These are phyloP conservation scores for Auanema freiburgensis DNA, from an alignment of 2,888 invertebrate genomes.

Conservation along the genomic window DNA sequence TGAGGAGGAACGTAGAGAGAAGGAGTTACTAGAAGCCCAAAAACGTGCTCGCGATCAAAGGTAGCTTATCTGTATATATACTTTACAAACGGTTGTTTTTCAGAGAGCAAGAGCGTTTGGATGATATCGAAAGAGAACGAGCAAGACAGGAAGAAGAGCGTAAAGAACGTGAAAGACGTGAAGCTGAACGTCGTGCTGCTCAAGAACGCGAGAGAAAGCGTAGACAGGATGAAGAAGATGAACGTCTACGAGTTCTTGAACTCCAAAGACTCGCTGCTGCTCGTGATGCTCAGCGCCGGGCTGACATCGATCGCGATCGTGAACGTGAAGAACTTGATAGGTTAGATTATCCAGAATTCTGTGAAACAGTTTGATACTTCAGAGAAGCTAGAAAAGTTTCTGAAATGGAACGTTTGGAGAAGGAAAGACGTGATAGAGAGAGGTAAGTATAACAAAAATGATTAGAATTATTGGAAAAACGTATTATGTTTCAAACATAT, in stretches of 20 bases:
- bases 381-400: slow-evolving; percentile 45
- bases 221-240: slow-evolving; percentile 53
- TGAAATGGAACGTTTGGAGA: slow-evolving; percentile 52
- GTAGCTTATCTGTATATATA: neutral
- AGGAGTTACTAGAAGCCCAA: slow-evolving; percentile 56
- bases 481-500: neutral
- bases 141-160: slow-evolving; percentile 56
- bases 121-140: slow-evolving; percentile 52
- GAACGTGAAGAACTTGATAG: slow-evolving; percentile 52
- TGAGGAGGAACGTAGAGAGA: slow-evolving; percentile 49
- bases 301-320: slow-evolving; percentile 45
- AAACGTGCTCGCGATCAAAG: slow-evolving; percentile 45
- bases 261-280: slow-evolving; percentile 44
- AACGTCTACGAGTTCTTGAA: slow-evolving; percentile 47
- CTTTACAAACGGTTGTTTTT: neutral
- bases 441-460: slow-evolving; percentile 21
- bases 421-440: slow-evolving; percentile 53
- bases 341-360: neutral
- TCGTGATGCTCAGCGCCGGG: slow-evolving; percentile 32
- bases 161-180: slow-evolving; percentile 51
- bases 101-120: slow-evolving; percentile 28
- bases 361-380: neutral
- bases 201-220: slow-evolving; percentile 53
- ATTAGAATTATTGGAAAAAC: neutral
- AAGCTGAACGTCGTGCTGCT: slow-evolving; percentile 52